phyloP scores from a whole-genome alignment of 2,888 invertebrate genomes.

The Oeneis ivallda region DNA sequence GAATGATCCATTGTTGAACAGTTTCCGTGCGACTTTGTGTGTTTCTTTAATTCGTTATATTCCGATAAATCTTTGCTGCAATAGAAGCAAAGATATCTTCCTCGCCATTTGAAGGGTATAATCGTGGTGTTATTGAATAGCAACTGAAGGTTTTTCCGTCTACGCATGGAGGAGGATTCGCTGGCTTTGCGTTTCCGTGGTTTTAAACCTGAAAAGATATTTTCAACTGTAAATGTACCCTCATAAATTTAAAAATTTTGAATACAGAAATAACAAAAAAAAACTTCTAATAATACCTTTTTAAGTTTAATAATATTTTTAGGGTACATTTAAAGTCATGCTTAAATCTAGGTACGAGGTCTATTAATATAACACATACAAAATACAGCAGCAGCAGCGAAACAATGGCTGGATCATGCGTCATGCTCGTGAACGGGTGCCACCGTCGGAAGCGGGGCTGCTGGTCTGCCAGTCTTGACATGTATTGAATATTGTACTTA shows the following conservation, averaged over 20 bases:
- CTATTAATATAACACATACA: background rate
- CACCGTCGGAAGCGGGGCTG: no score
- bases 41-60: constrained; percentile 61
- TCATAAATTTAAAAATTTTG: constrained; percentile 28
- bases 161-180: constrained; percentile 70
- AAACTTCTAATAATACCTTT: constrained; percentile 19
- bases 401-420: no score
- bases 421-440: no score
- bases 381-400: background rate
- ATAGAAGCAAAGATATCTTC: constrained; percentile 73
- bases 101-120: constrained; percentile 77
- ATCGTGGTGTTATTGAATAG: constrained; percentile 73
- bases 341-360: background rate
- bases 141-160: constrained; percentile 68
- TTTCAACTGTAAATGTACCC: constrained; percentile 74
- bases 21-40: constrained; percentile 66
- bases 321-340: constrained; percentile 48
- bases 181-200: constrained; percentile 62
- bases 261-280: constrained; percentile 23
- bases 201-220: constrained; percentile 70
- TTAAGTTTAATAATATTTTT: constrained; percentile 6
- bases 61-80: constrained; percentile 68
- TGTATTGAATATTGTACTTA: no score
- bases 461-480: no score
- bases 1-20: constrained; percentile 70